Evolutionary conservation across 2,113 vertebrate species (phyloP).

Genomic region (Cephalopterus ornatus): DNA sequence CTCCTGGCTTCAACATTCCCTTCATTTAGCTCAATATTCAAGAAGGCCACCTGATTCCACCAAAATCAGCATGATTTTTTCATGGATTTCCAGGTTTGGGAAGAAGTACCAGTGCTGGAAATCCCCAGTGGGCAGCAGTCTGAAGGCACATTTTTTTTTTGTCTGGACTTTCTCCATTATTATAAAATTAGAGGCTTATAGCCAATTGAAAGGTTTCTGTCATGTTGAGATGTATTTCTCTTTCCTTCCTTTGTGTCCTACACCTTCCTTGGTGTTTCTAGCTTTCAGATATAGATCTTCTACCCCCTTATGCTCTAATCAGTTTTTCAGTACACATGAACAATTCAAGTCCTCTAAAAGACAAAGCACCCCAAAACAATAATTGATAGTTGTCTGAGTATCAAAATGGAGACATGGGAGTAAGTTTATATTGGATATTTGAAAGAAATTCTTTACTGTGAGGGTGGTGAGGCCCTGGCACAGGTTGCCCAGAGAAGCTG

Average conservation of each 20-base stretch:
- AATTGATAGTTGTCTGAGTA: neutral
- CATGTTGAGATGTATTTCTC: neutral
- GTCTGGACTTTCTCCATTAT: neutral
- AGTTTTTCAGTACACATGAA: neutral
- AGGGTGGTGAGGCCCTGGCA: neutral
- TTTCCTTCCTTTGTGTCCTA: neutral
- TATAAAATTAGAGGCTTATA: neutral
- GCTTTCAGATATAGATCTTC: neutral
- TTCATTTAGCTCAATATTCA: neutral
- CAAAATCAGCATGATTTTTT: neutral
- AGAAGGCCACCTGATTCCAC: neutral
- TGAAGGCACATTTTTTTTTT: neutral
- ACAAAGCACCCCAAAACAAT: neutral
- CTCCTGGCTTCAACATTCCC: neutral
- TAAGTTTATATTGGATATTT: neutral
- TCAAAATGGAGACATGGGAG: neutral
- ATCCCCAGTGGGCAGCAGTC: neutral
- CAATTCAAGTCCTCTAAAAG: neutral
- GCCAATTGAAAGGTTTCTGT: neutral
- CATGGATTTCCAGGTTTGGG: neutral
- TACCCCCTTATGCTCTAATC: neutral
- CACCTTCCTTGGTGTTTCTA: neutral
- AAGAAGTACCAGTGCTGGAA: neutral
- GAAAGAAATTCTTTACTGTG: neutral
- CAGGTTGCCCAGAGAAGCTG: neutral